Evolutionary conservation across 2,888 invertebrate genomes (phyloP).

Genomic region (Andrena marginata): DNA sequence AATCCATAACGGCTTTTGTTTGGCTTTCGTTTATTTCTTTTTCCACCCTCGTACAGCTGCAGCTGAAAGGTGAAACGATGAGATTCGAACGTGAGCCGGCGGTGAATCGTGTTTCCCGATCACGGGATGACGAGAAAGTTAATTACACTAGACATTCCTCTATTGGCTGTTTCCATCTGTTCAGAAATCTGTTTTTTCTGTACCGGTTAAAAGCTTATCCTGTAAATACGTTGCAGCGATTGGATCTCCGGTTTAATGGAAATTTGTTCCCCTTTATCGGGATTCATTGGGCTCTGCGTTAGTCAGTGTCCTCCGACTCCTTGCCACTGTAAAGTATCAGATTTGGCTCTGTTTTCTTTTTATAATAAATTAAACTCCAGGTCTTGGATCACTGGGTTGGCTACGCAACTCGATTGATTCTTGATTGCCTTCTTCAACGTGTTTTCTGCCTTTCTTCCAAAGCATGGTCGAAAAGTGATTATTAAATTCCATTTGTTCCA

Average conservation of each 20-base stretch:
- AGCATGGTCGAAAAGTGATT: neutral
- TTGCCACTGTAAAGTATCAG: neutral
- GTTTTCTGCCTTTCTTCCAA: too few species aligned
- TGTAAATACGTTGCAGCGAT: neutral
- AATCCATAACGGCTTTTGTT: constrained; percentile 56
- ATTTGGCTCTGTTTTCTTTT: neutral
- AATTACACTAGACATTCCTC: constrained; percentile 33
- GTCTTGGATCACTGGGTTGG: too few species aligned
- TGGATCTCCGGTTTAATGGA: neutral
- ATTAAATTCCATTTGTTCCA: neutral
- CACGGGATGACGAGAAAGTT: constrained; percentile 42
- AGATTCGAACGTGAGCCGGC: constrained; percentile 15
- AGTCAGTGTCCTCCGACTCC: neutral
- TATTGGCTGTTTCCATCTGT: constrained; percentile 6
- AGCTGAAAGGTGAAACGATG: constrained; percentile 46
- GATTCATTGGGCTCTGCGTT: neutral
- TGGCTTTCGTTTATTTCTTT: constrained; percentile 19
- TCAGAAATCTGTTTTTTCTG: neutral
- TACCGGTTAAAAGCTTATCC: neutral
- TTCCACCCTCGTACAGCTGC: constrained; percentile 22
- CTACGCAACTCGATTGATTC: too few species aligned
- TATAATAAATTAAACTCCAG: too few species aligned
- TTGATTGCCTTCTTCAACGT: too few species aligned
- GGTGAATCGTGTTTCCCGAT: constrained; percentile 29
- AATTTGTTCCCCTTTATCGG: neutral